Evolutionary conservation across 2,797 vertebrate species (phyloP), one percentile per base, ranked within the genome.

Genomic region (Parambassis ranga): DNA sequence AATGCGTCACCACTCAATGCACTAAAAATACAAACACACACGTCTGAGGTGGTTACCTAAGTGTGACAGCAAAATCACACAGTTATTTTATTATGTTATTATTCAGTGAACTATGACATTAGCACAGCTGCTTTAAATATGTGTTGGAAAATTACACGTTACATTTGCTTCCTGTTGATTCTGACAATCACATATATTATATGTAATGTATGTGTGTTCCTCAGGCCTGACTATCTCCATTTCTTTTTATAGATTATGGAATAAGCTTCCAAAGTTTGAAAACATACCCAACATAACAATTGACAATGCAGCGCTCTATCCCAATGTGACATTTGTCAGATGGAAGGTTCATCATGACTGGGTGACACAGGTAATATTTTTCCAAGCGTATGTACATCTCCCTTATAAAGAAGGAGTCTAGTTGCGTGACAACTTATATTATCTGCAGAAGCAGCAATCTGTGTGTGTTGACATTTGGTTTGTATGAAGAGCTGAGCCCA

Each of bases 321-420:
- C 88, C 6, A 64, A 90, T 14, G 81, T 93, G 41, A 92, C 77
- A 22, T 93, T 84, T 7, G 75, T 91, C 59, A 81, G 70, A 58
- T 94, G 92, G 93, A 94, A 95, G 71, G 84, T 92, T 41, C 89
- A 92, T 20, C 80, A 82, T 65, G 92, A 91, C 71, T 92, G 92
- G 90, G 86, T 94, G 65, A 93, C 90, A 61, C 59, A 82, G 87
- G 88, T 93, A 52, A 81, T 13, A 7, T 58, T 72, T 67, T 28
- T 51, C 10, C 3, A 2, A 2, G 2, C 28, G 16, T 19, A 10
- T 20, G 0, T 18, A 5, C 9, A 20, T 22, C n/a, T 46, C 7
- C 13, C 8, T 27, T 8, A 15, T 2, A 0, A 36, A 28, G 2
- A 51, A 27, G 14, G 26, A 23, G 8, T 31, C 53, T 27, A 15